These are phyloP conservation scores for Hesperophylax magnus DNA, from an alignment of 1,140 invertebrate species.

Conservation along the genomic window DNA sequence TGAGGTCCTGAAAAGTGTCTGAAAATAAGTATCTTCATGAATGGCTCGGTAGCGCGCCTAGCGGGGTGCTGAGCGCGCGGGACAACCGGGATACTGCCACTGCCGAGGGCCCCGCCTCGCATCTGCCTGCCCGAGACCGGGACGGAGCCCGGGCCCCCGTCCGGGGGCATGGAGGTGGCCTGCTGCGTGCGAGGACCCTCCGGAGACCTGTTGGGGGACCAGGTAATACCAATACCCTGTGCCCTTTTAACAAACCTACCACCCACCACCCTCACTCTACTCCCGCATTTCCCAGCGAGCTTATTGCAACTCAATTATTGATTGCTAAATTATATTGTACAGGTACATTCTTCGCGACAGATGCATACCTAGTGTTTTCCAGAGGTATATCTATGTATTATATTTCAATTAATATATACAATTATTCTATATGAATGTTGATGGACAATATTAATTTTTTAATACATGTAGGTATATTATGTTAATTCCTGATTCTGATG, in stretches of 20 bases:
- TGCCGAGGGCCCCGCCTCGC: neutral
- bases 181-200: constrained; percentile 54
- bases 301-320: neutral
- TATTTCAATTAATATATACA: too few species aligned
- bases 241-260: neutral
- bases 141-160: neutral
- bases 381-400: too few species aligned
- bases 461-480: neutral
- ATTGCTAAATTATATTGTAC: neutral
- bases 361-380: too few species aligned
- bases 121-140: neutral
- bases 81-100: neutral
- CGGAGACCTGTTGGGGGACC: constrained; percentile 54
- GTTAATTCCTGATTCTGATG: neutral
- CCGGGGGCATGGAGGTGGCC: constrained; percentile 55
- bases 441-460: neutral
- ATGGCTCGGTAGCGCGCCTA: neutral
- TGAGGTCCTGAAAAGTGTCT: neutral
- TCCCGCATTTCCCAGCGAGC: neutral
- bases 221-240: constrained; percentile 30
- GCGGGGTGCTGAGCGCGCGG: neutral
- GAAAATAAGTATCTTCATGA: neutral
- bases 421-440: neutral
- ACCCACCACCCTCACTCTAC: neutral
- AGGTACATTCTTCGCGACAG: too few species aligned